phyloP scores from a whole-genome alignment of 2,888 invertebrate species.

The Pseudeuparius sepicola region DNA sequence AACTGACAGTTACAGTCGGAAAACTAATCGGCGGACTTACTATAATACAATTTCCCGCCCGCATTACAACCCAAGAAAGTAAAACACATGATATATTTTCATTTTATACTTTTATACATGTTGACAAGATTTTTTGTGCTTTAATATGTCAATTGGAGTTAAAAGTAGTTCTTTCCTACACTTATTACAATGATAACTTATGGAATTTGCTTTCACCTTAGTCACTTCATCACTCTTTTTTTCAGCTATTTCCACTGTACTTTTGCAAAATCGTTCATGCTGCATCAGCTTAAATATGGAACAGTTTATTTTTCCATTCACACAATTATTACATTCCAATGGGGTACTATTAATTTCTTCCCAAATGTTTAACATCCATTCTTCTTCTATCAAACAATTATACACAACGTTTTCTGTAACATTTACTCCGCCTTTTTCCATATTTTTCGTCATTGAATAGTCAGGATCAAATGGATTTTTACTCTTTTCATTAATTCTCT shows the following conservation, averaged over 20 bases:
- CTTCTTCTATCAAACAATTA: slow-evolving; percentile 57
- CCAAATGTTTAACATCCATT: slow-evolving; percentile 56
- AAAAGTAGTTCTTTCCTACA: slow-evolving; percentile 61
- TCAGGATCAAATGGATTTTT: slow-evolving; percentile 62
- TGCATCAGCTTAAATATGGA: slow-evolving; percentile 59
- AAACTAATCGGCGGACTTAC: too few species aligned
- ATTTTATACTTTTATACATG: too few species aligned
- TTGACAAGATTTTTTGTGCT: slow-evolving; percentile 56
- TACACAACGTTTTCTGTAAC: slow-evolving; percentile 76
- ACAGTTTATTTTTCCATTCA: slow-evolving; percentile 43
- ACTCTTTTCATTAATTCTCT: slow-evolving; percentile 25
- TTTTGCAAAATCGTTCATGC: slow-evolving; percentile 51
- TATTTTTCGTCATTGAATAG: slow-evolving; percentile 50
- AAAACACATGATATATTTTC: too few species aligned
- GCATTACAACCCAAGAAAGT: too few species aligned
- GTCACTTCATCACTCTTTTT: slow-evolving; percentile 29
- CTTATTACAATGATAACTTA: slow-evolving; percentile 58
- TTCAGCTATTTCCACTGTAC: slow-evolving; percentile 23
- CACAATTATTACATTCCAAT: slow-evolving; percentile 68
- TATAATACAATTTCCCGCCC: too few species aligned
- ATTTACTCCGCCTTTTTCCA: slow-evolving; percentile 70
- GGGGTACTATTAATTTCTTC: slow-evolving; percentile 49
- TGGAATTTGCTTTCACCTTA: slow-evolving; percentile 44
- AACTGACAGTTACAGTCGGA: too few species aligned
- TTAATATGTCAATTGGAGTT: slow-evolving; percentile 75